phyloP scores from a whole-genome alignment of 2,797 vertebrate genomes.

The Cynodonichthys magdalenae region DNA sequence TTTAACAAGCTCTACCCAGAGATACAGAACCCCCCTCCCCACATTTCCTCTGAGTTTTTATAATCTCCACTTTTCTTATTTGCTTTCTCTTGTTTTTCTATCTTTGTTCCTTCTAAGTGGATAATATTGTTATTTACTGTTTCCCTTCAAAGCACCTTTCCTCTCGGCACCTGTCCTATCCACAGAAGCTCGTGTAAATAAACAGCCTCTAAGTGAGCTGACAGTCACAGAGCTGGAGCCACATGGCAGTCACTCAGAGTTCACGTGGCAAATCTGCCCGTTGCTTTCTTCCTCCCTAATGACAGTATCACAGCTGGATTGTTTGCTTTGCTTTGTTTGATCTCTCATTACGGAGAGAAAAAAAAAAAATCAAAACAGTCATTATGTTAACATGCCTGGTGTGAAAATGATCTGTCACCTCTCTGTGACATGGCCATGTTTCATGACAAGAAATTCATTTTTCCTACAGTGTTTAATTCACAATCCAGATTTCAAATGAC shows the following conservation, averaged over 20 bases:
- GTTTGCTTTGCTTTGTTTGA: conserved; percentile 14
- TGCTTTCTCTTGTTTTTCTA: conserved; percentile 14
- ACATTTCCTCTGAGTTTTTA: conserved; percentile 13
- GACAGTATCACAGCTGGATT: conserved; percentile 32
- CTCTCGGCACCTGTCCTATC: conserved; percentile 16
- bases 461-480: too few species aligned
- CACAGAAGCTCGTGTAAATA: conserved; percentile 53
- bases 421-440: conserved; percentile 6
- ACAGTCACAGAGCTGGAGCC: conserved; percentile 30
- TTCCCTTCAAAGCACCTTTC: conserved; percentile 12
- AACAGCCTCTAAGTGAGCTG: conserved; percentile 53
- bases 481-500: too few species aligned
- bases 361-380: conserved; percentile 12
- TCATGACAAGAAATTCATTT: not conserved
- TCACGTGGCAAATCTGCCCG: conserved; percentile 61
- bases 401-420: conserved; percentile 9
- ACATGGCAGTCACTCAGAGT: conserved; percentile 49
- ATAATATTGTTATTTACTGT: conserved; percentile 12
- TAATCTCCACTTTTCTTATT: conserved; percentile 19
- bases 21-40: conserved; percentile 62
- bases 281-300: conserved; percentile 15
- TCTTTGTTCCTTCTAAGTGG: conserved; percentile 26
- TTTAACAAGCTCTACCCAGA: conserved; percentile 82
- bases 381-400: conserved; percentile 12
- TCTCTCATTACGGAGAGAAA: conserved; percentile 1